Conservation (phyloP, 2,797 vertebrate species). For the Poeciliopsis gracilis region DNA sequence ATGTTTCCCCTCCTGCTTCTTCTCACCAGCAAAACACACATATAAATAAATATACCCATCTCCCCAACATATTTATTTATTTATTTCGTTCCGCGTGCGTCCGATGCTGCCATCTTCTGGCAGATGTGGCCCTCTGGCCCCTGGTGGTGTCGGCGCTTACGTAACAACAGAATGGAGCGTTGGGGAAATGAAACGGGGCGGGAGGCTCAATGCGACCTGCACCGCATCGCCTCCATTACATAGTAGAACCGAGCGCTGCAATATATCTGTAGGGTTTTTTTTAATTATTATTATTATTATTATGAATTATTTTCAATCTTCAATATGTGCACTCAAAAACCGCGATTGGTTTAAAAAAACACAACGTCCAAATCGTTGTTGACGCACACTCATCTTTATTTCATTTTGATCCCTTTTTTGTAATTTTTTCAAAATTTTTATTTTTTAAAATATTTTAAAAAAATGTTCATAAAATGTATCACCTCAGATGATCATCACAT, state of each 20-base stretch:
- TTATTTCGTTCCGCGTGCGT: constrained; percentile 9
- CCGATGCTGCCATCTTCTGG: constrained; percentile 65
- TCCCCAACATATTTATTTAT: background rate
- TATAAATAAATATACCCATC: constrained; percentile 10
- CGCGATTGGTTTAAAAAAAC: background rate
- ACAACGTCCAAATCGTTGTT: too few relatives aligned
- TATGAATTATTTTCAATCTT: background rate
- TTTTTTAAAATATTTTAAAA: too few relatives aligned
- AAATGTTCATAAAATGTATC: too few relatives aligned
- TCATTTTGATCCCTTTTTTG: too few relatives aligned
- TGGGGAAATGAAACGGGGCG: constrained; percentile 3
- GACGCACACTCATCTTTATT: too few relatives aligned
- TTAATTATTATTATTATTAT: background rate
- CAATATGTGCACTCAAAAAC: background rate
- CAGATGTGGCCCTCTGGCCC: constrained; percentile 41
- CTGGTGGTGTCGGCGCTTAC: constrained; percentile 37
- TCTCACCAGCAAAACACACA: constrained; percentile 15
- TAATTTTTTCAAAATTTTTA: too few relatives aligned
- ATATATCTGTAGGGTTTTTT: background rate
- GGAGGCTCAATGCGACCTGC: background rate
- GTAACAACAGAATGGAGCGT: constrained; percentile 41
- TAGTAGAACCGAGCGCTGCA: background rate
- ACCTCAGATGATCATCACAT: too few relatives aligned
- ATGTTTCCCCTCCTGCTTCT: constrained; percentile 18
- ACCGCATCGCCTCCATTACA: constrained; percentile 3